Base-by-base conservation (phyloP, 2,888 invertebrate genomes). In the Sarcophaga subvicina region DNA sequence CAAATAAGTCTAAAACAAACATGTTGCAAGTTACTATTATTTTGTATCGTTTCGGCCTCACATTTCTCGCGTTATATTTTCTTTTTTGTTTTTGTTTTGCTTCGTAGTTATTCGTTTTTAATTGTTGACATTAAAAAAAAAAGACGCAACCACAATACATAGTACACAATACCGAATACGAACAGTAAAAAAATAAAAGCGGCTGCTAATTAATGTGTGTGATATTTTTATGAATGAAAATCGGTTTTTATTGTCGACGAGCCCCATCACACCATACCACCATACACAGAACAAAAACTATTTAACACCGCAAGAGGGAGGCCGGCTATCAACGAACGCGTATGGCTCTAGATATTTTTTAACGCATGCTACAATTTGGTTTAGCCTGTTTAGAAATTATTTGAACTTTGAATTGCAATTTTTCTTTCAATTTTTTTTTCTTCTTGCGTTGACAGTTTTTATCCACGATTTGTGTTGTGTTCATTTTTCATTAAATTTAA, bases 211-310 rank as follows among this genome's bases (percentile, higher is more conserved):
- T 86, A 86, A 47, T 83, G 80, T 70, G 82, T 82, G 59, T 62
- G 62, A 77, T 45, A 62, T 71, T 70, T 86, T 86, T 81, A 86
- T 86, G 86, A 86, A 86, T 86, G 86, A 86, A 86, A 54, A 80
- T 86, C 70, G 37, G 54, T 37, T 76, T 70, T 69, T 54, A 14
- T 20, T 27, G 20, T 69, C 67, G 14, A 69, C 27, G n/a, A 20
- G 60, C 1, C 17, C 8, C 54, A 4, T 2, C 14, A 54, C 54
- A 17, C 1, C 1, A 14, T 1, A 14, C 5, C 27, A 37, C 8
- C 37, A 37, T 37, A 37, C 37, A 37, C 37, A 37, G 37, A 37
- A 37, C 37, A 54, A 14, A 54, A 54, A 54, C 12, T 17, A 54
- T 54, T 54, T 54, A 54, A 54, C 17, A 54, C 54, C 5, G 54